phyloP scores from a whole-genome alignment of 92 coral and sea anemone genomes.

The Actinostola sp. region DNA sequence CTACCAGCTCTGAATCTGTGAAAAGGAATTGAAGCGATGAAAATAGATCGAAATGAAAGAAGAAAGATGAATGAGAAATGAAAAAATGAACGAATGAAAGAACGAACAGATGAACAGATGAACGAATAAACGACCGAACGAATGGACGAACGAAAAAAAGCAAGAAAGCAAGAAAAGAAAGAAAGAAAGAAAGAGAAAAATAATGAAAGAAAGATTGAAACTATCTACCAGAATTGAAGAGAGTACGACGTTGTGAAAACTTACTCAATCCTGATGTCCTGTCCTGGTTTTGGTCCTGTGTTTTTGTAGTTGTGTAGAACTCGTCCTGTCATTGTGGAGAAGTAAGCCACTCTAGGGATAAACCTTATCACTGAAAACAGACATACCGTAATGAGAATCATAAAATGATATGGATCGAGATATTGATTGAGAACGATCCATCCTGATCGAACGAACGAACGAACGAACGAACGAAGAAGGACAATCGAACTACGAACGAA shows the following conservation, averaged over 20 bases:
- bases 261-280: conserved; percentile 5
- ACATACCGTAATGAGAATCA: not conserved
- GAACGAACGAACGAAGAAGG: too few relatives aligned
- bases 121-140: too few relatives aligned
- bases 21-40: too few relatives aligned
- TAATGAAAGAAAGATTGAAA: not conserved
- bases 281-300: not conserved
- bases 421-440: not conserved
- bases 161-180: too few relatives aligned
- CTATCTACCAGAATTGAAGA: not conserved
- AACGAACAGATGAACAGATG: too few relatives aligned
- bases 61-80: not conserved
- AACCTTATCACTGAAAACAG: conserved; percentile 25
- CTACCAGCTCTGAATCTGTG: not conserved
- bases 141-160: too few relatives aligned
- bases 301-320: conserved; percentile 30
- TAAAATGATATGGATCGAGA: not conserved
- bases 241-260: not conserved
- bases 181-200: not conserved
- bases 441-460: not conserved
- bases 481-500: not conserved
- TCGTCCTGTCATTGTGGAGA: not conserved
- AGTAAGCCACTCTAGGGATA: not conserved
- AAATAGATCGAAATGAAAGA: not conserved
- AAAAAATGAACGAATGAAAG: not conserved